phyloP scores from a whole-genome alignment of 2,797 vertebrate genomes.

The Cossypha caffra region DNA sequence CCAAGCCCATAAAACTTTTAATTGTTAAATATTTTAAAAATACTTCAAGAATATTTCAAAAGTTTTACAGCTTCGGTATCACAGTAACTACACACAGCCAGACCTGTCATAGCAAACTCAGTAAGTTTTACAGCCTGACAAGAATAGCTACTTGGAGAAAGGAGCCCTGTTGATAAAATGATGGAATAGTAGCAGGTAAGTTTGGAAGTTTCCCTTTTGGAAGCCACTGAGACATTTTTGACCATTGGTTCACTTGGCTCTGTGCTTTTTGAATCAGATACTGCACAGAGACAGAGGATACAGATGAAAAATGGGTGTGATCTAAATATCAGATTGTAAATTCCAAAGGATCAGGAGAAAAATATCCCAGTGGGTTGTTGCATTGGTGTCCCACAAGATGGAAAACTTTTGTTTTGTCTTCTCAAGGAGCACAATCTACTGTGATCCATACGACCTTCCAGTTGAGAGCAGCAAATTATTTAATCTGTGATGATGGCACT shows the following conservation, averaged over 20 bases:
- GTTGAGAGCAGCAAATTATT: neutral
- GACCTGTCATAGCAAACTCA: neutral
- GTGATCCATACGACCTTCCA: neutral
- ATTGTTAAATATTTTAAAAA: neutral
- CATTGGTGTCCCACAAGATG: neutral
- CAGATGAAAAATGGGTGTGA: accelerated
- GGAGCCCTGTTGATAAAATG: neutral
- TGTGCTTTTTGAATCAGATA: neutral
- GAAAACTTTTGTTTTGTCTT: neutral
- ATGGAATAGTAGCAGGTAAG: neutral
- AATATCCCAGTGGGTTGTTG: neutral
- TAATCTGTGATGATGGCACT: neutral
- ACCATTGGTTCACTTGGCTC: neutral
- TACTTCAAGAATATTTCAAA: neutral
- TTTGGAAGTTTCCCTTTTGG: neutral
- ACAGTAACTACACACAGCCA: neutral
- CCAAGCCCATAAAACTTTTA: neutral
- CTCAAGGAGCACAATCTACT: neutral
- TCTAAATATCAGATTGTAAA: neutral
- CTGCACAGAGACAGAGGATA: neutral
- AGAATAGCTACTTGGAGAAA: neutral
- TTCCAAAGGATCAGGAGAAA: neutral
- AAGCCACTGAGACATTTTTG: neutral
- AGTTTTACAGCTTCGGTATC: neutral
- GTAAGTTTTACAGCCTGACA: neutral